Evolutionary conservation across 2,888 invertebrate genomes (phyloP).

Genomic region (Ectemnius cavifrons): DNA sequence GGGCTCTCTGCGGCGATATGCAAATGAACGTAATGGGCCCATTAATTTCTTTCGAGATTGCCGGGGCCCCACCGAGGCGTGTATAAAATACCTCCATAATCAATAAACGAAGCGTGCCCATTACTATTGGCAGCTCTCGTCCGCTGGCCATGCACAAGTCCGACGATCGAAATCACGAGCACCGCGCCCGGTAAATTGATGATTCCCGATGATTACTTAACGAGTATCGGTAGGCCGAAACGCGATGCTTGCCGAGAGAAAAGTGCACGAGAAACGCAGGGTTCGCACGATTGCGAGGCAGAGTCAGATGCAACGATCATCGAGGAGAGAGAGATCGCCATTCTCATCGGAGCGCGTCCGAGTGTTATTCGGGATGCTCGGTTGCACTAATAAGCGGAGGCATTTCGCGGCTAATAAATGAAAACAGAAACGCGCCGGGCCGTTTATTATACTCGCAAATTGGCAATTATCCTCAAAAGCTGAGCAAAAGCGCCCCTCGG

Average conservation of each 20-base stretch:
- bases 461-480: slow-evolving; percentile 64
- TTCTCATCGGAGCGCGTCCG: slow-evolving; percentile 13
- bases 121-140: slow-evolving; percentile 13
- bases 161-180: not conserved
- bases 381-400: slow-evolving; percentile 67
- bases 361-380: slow-evolving; percentile 60
- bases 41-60: slow-evolving; percentile 1
- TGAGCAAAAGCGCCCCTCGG: slow-evolving; percentile 24
- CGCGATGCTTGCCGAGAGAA: not conserved
- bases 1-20: too few relatives aligned
- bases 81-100: slow-evolving; percentile 1
- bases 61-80: not conserved
- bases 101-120: not conserved
- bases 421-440: slow-evolving; percentile 62
- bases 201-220: not conserved
- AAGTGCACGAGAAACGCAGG: too few relatives aligned
- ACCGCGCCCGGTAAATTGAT: not conserved
- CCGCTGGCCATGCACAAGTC: not conserved
- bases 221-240: not conserved
- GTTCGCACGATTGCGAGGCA: too few relatives aligned
- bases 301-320: not conserved
- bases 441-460: slow-evolving; percentile 73
- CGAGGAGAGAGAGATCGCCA: not conserved
- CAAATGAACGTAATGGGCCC: not conserved
- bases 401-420: slow-evolving; percentile 72